Evolutionary conservation across 2,888 invertebrate species (phyloP), one percentile per base, ranked within the genome.

Genomic region (Ryuthela nishihirai): DNA sequence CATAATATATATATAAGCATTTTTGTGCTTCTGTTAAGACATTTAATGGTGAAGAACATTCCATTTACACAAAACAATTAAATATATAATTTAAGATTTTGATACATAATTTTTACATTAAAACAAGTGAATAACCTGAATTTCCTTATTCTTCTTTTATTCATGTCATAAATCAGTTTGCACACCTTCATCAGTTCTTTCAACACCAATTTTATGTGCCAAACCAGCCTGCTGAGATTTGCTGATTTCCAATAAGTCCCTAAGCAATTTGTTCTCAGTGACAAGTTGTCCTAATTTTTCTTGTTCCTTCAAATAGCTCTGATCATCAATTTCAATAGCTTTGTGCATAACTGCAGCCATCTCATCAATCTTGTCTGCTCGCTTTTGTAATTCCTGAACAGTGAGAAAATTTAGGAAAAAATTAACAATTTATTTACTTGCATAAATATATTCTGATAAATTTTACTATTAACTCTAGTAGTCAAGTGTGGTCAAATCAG

Each of bases 281-380:
- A 84, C 83, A 66, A 97, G 81, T 73, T 84, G 83, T 54, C 84
- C 82, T 70, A 91, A 81, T 63, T 84, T 74, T 76, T 92, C 89
- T 67, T 87, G 83, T 67, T 86, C 86, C 71, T 83, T 83, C 62
- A 83, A 78, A 41, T 83, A 80, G 47, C 82, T 82, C 63, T 84
- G 82, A 71, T 94, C 93, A 72, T 94, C 94, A 66, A 89, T 77
- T 47, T 81, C 79, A 3, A 88, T 85, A 4, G 94, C 93, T 72
- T 85, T 83, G 73, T 87, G 84, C 93, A 97, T 95, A 18, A 97
- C 85, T 26, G 86, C 85, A 43, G 88, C 90, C 95, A 97, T 95
- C 78, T 97, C 95, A 75, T 87, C 85, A 69, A 97, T 92, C 76
- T 93, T 87, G 67, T 90, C 89, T n/a, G 88, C 62, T 38, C 66